Evolutionary conservation across 2,888 invertebrate species (phyloP).

Genomic region (Napeogenes sylphis): DNA sequence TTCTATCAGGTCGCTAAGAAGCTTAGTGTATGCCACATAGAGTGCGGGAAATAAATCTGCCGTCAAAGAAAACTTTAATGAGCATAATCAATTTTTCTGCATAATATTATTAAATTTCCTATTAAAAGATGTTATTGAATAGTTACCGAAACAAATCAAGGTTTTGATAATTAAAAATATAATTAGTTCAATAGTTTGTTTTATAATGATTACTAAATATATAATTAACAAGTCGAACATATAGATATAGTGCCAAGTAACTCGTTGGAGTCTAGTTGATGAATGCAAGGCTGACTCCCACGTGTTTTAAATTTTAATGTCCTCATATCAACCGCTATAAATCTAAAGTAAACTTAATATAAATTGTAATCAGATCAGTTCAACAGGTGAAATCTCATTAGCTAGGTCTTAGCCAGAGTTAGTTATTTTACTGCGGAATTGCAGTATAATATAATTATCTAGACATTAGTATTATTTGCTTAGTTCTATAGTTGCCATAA

Average conservation of each 20-base stretch:
- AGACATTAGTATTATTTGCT: not conserved
- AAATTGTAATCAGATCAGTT: conserved; percentile 40
- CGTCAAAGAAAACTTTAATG: no score
- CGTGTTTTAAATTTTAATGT: conserved; percentile 20
- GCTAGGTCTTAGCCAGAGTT: conserved; percentile 6
- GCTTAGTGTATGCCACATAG: no score
- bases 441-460: not conserved
- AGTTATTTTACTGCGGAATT: not conserved
- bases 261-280: not conserved
- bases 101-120: no score
- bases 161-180: no score
- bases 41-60: no score
- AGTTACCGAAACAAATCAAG: no score
- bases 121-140: no score
- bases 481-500: not conserved
- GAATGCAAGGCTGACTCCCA: conserved; percentile 20
- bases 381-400: conserved; percentile 40
- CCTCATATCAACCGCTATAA: conserved; percentile 16
- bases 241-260: not conserved
- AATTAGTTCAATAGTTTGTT: no score
- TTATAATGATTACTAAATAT: no score
- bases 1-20: no score
- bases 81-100: no score
- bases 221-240: not conserved
- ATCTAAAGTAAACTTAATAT: conserved; percentile 26